Percentiles rank a stretch among this genome's conserved stretches.
Evolutionary conservation across 2,888 invertebrate species (phyloP).

Genomic region (Bellardia pandia): DNA sequence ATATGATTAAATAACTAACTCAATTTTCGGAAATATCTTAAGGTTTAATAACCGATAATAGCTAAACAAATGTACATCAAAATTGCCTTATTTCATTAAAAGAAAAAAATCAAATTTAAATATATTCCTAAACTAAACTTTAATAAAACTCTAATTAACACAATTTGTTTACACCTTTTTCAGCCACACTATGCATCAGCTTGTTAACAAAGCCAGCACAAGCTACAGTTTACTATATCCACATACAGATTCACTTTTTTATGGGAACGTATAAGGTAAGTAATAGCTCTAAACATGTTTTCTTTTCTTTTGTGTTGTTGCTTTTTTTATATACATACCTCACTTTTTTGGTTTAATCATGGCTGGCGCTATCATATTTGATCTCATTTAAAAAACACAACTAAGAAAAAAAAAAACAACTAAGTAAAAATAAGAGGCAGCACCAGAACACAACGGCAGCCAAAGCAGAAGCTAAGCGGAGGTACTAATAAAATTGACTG

Average conservation of each 20-base stretch:
- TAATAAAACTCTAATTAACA: background rate
- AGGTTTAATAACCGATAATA: too few relatives aligned
- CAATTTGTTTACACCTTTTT: background rate
- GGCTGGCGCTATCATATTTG: slow-evolving; percentile 82
- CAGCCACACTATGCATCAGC: slow-evolving; percentile 43
- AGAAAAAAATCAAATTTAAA: too few relatives aligned
- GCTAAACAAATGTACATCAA: too few relatives aligned
- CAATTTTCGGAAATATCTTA: too few relatives aligned
- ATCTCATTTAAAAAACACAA: slow-evolving; percentile 78
- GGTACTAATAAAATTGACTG: slow-evolving; percentile 73
- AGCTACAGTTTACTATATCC: slow-evolving; percentile 48
- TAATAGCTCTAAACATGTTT: slow-evolving; percentile 73
- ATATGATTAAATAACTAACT: too few relatives aligned
- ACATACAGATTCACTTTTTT: slow-evolving; percentile 63
- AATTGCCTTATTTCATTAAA: too few relatives aligned
- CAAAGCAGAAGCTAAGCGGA: slow-evolving; percentile 72
- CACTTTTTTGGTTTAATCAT: slow-evolving; percentile 72
- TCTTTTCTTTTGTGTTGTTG: slow-evolving; percentile 53
- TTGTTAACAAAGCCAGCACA: slow-evolving; percentile 59
- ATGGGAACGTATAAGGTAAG: slow-evolving; percentile 65
- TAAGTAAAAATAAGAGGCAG: slow-evolving; percentile 59
- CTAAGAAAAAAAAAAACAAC: slow-evolving; percentile 42
- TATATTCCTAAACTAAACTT: background rate
- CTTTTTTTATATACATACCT: slow-evolving; percentile 13
- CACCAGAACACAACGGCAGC: slow-evolving; percentile 66